phyloP scores from a whole-genome alignment of 1,140 invertebrate species.

The Littorina saxatilis region DNA sequence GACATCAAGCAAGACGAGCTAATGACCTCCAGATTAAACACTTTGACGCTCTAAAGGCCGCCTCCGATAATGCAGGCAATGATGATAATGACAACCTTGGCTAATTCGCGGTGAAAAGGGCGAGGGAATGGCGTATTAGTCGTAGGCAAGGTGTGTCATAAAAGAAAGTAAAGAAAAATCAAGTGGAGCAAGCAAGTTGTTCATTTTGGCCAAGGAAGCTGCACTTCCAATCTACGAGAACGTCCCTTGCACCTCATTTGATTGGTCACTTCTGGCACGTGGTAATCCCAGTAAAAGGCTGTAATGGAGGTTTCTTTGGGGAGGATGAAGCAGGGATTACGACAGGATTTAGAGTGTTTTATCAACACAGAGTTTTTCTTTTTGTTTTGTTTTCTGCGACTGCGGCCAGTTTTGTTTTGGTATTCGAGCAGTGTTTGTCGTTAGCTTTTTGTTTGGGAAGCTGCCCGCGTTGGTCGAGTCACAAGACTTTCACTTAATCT shows the following conservation, averaged over 20 bases:
- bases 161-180: background rate
- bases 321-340: background rate
- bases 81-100: background rate
- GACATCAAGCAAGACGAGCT: slow-evolving; percentile 12
- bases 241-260: background rate
- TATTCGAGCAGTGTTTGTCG: no score
- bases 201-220: no score
- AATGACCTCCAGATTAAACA: slow-evolving; percentile 31
- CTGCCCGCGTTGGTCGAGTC: no score
- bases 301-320: background rate
- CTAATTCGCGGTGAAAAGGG: no score
- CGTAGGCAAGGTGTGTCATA: no score
- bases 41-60: background rate
- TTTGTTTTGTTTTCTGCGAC: no score
- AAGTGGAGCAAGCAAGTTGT: background rate
- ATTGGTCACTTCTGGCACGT: background rate
- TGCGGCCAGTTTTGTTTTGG: no score
- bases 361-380: background rate
- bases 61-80: background rate
- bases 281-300: background rate
- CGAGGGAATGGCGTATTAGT: no score
- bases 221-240: no score
- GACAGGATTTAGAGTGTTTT: background rate
- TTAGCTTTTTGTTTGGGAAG: no score
- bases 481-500: no score